Evolutionary conservation across 1,140 invertebrate species (phyloP), one percentile per base, ranked within the genome.

Genomic region (Pseudomyrmex pallidus): DNA sequence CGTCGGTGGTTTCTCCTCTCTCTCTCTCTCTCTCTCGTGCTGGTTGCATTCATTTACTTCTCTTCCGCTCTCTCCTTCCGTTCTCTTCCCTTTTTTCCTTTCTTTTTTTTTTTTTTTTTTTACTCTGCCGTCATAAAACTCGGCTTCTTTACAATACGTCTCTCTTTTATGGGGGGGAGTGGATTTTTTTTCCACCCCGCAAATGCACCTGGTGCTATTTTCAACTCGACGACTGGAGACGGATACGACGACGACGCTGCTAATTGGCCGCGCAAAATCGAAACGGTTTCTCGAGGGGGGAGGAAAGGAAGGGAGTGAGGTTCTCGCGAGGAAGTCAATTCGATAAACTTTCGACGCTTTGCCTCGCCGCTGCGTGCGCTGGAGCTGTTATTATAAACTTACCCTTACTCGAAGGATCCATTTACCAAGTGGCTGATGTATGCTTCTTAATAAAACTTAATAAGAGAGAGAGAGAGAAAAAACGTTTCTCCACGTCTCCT

Each of bases 41-140:
- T 13, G 15, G 1, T 15, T 56, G 35, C 83, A n/a, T 59, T 72
- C 62, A 50, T 54, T 67, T 62, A 64, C 67, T 74, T 54, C 20
- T 35, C 54, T 44, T 22, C n/a, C 66, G 10, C 59, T 46, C 17
- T 12, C 63, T 20, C 25, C 25, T 4, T 25, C 25, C 3, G 25
- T 25, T 35, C 25, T n/a, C 48, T 35, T 50, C 2, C 1, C 22
- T 44, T 61, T 25, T 61, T 9, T 15, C 25, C 9, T 17, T 54
- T 25, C 0, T 13, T 50, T 7, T 54, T 77, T 56, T 54, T 54
- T 57, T 57, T 17, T n/a, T 56, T 59, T 44, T 46, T 64, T 76
- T 83, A 66, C 77, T 67, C 62, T 52, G 10, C 44, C 22, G 8
- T 5, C 22, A 46, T 84, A 84, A 35, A 84, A 84, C 56, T 78